phyloP scores from a whole-genome alignment of 1,140 invertebrate genomes.

The Drosophila auraria region DNA sequence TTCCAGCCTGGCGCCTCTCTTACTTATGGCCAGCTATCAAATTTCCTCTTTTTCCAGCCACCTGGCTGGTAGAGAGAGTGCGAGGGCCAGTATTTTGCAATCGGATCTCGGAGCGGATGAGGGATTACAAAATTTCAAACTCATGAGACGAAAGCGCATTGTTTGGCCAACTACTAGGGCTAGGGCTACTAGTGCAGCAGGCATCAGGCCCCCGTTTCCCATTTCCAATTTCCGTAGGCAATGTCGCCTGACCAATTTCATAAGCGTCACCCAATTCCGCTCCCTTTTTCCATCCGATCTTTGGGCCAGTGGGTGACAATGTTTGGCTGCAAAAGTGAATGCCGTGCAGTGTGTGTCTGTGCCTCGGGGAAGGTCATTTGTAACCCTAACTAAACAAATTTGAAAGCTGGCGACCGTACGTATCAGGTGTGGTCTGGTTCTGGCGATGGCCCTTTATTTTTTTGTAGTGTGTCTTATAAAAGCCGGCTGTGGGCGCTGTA shows the following conservation, averaged over 20 bases:
- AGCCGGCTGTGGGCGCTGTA: conserved; percentile 32
- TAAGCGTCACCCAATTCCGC: conserved; percentile 20
- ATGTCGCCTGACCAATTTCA: conserved; percentile 50
- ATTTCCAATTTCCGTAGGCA: conserved; percentile 72
- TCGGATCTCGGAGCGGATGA: conserved; percentile 40
- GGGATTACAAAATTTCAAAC: conserved; percentile 72
- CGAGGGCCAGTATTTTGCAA: conserved; percentile 49
- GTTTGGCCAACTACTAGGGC: conserved; percentile 31
- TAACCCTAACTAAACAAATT: conserved; percentile 82
- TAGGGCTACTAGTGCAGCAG: conserved; percentile 18
- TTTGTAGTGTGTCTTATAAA: conserved; percentile 54
- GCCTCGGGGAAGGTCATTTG: conserved; percentile 71
- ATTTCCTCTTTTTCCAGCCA: conserved; percentile 26
- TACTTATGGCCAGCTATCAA: conserved; percentile 40
- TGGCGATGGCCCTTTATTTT: conserved; percentile 59
- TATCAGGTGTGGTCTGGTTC: conserved; percentile 75
- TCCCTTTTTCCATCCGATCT: neutral
- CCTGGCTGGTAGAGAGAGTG: neutral
- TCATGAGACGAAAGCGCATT: conserved; percentile 57
- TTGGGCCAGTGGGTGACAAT: conserved; percentile 53
- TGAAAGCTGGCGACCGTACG: conserved; percentile 66
- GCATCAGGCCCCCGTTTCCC: conserved; percentile 8
- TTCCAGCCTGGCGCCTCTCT: conserved; percentile 48
- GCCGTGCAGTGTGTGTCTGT: conserved; percentile 38
- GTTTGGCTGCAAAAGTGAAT: conserved; percentile 68